Conservation (phyloP, 2,888 invertebrate species). For the Drosophila mimetica region DNA sequence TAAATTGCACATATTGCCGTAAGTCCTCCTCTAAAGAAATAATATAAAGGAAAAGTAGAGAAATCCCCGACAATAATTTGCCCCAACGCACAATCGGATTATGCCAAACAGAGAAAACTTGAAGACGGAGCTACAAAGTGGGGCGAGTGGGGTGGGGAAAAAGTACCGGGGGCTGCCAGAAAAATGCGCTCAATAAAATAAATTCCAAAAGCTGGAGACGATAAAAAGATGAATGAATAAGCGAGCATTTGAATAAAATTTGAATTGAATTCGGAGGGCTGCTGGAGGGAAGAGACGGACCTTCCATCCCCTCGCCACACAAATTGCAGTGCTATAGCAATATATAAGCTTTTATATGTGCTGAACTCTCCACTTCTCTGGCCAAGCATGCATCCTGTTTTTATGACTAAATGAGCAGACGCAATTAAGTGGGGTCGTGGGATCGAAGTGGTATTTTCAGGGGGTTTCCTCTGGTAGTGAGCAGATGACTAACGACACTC, state of each 20-base stretch:
- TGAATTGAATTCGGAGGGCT: slow-evolving; percentile 18
- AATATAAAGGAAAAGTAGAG: neutral
- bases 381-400: slow-evolving; percentile 55
- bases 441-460: slow-evolving; percentile 1
- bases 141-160: slow-evolving; percentile 2
- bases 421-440: slow-evolving; percentile 62
- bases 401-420: slow-evolving; percentile 70
- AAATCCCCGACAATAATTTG: slow-evolving; percentile 58
- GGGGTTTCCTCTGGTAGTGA: neutral
- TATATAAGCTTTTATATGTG: too few relatives aligned
- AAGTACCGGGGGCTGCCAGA: neutral
- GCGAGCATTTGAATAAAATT: slow-evolving; percentile 49
- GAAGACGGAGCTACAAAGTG: neutral
- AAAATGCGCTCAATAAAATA: slow-evolving; percentile 13
- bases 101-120: slow-evolving; percentile 1
- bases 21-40: slow-evolving; percentile 17
- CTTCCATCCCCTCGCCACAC: neutral
- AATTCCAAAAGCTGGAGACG: slow-evolving; percentile 14
- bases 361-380: neutral
- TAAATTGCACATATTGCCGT: slow-evolving; percentile 57
- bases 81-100: slow-evolving; percentile 60
- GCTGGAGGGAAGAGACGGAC: neutral
- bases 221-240: slow-evolving; percentile 51
- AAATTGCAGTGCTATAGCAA: neutral
- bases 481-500: slow-evolving; percentile 63